These are phyloP conservation scores for Ispidina picta DNA, from an alignment of 2,797 vertebrate species.

Conservation along the genomic window DNA sequence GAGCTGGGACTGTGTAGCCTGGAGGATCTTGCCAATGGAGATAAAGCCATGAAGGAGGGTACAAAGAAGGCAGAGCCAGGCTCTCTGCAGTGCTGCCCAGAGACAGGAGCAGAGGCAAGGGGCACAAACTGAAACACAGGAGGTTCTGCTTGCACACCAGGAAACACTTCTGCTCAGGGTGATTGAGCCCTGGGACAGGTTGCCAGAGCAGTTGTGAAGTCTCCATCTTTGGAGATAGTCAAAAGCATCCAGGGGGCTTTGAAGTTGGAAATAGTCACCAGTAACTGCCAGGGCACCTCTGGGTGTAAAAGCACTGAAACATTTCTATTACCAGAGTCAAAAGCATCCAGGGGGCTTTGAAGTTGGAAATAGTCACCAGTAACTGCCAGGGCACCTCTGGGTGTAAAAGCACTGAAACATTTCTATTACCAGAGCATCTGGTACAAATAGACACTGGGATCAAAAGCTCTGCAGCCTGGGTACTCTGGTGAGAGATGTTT, in stretches of 20 bases:
- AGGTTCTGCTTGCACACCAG: background rate
- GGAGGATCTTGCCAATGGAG: background rate
- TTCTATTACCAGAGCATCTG: fast-evolving
- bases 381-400: background rate
- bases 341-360: background rate
- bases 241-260: background rate
- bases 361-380: background rate
- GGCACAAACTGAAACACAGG: background rate
- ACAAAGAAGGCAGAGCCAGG: no score
- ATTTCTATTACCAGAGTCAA: no score
- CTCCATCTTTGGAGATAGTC: background rate
- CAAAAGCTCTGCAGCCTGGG: background rate
- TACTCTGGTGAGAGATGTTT: fast-evolving
- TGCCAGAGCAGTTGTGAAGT: background rate
- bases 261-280: background rate
- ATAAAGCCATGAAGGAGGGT: background rate
- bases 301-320: background rate
- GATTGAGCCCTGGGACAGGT: background rate
- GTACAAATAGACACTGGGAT: fast-evolving
- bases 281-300: background rate
- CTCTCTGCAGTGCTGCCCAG: no score
- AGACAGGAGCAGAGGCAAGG: background rate
- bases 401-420: background rate
- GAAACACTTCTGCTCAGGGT: background rate
- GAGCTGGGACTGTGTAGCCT: background rate